A percentile compares a stretch with the other conserved stretches of the same genome.
These are phyloP conservation scores for Leptobrachium leishanense DNA, from an alignment of 2,113 vertebrate species.

Conservation along the genomic window DNA sequence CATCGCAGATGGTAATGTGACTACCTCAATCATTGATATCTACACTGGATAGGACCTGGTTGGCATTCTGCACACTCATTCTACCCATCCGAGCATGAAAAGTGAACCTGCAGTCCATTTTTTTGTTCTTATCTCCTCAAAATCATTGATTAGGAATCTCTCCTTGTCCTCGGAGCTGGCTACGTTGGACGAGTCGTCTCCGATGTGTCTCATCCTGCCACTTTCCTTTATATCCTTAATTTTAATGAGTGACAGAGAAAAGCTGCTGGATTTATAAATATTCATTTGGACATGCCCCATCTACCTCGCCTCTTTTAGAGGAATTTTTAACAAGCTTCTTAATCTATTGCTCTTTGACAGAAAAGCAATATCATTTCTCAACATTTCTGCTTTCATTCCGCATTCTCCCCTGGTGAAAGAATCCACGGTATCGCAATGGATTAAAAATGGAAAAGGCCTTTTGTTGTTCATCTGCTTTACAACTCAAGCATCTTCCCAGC, in stretches of 20 bases:
- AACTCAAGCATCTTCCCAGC: constrained; percentile 1
- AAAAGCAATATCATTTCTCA: constrained; percentile 46
- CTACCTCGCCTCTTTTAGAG: constrained; percentile 40
- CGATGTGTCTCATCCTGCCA: constrained; percentile 17
- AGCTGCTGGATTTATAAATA: constrained; percentile 45
- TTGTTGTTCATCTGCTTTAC: constrained; percentile 8
- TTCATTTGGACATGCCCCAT: constrained; percentile 45
- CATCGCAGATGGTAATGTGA: neutral
- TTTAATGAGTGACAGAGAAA: constrained; percentile 31
- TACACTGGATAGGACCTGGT: neutral
- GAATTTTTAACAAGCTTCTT: constrained; percentile 49
- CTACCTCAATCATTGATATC: neutral
- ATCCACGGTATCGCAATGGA: constrained; percentile 17
- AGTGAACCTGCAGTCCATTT: constrained; percentile 7
- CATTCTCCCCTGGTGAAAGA: constrained; percentile 33
- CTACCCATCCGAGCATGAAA: constrained; percentile 13
- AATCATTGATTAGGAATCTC: constrained; percentile 12
- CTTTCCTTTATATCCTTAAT: neutral
- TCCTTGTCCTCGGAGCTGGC: neutral
- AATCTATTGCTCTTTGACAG: constrained; percentile 48
- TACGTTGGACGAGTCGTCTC: constrained; percentile 9
- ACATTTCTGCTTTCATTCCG: constrained; percentile 15
- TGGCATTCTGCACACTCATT: neutral
- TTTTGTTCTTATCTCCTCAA: constrained; percentile 8
- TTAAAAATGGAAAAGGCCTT: constrained; percentile 19